Conservation (phyloP, 2,888 invertebrate genomes). For the Desoria tigrina region DNA sequence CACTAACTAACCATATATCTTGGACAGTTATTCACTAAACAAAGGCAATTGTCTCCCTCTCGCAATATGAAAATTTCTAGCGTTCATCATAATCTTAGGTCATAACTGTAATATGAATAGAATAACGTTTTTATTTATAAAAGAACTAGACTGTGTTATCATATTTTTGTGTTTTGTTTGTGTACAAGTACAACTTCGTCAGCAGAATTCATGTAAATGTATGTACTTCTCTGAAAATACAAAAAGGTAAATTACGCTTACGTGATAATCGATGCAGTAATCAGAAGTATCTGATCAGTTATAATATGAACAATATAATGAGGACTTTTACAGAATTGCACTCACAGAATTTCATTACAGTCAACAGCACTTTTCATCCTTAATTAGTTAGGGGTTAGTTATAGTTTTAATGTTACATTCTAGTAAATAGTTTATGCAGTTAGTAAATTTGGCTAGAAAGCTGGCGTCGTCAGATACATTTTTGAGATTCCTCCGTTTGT, state of each 20-base stretch:
- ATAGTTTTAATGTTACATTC: neutral
- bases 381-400: neutral
- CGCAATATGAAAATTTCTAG: constrained; percentile 1
- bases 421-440: neutral
- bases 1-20: constrained; percentile 12
- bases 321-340: constrained; percentile 3
- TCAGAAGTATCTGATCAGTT: neutral
- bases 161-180: neutral
- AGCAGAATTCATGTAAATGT: constrained; percentile 1
- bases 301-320: neutral
- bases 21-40: constrained; percentile 20
- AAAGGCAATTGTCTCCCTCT: constrained; percentile 17
- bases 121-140: constrained; percentile 3
- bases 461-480: constrained; percentile 8
- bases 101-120: neutral
- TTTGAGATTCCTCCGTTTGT: neutral
- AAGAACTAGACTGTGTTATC: constrained; percentile 8
- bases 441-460: constrained; percentile 13
- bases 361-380: constrained; percentile 2
- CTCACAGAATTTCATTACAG: constrained; percentile 1
- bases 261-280: constrained; percentile 7
- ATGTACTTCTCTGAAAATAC: constrained; percentile 6
- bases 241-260: neutral
- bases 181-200: constrained; percentile 3
- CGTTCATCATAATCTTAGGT: too few relatives aligned